Evolutionary conservation across 92 coral and sea anemone species (phyloP), one percentile per base, ranked within the genome.

Genomic region (Paragorgia papillata): DNA sequence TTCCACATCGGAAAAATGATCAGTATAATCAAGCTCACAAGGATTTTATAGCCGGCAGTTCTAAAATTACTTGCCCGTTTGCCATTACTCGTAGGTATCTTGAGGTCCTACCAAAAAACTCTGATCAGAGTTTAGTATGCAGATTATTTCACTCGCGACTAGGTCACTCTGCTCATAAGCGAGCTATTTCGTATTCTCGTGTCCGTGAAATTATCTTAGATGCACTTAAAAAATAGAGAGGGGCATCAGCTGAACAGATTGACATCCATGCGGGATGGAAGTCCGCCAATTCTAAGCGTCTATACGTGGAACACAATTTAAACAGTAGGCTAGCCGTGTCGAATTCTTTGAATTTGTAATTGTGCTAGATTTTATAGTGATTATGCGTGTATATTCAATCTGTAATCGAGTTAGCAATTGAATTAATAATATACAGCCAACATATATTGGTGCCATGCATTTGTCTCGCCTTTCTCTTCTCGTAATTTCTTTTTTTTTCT

Each of bases 1-100:
- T 62, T 62, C 69, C 69, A 62, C 69, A 31, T 62, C 40, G 69
- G 1, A 33, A 62, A 19, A 62, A 62, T 32, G 69, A 62, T 62
- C 69, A 62, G 15, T 33, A 62, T 62, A 62, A 62, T 19, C 69
- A 28, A 14, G 69, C 19, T 41, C 69, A 62, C 30, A 62, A 12
- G 21, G 69, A 26, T 33, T 33, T 1, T 31, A 62, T 62, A 1
- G 40, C 69, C 30, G 1, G 69, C 3, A 62, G 41, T 9, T 33
- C 69, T 28, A 62, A 62, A 31, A 24, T 9, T 62, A 62, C 58
- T 5, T 51, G 58, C 17, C 58, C 58, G 6, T 7, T 51, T 7
- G 58, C 19, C 21, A 51, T 51, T 19, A 51, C 58, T 22, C 20
- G 6, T 19, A 17, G 58, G 20, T 62, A 62, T 62, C 69, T 62